Evolutionary conservation across 2,113 vertebrate species (phyloP).

Genomic region (Micronisus gabar): DNA sequence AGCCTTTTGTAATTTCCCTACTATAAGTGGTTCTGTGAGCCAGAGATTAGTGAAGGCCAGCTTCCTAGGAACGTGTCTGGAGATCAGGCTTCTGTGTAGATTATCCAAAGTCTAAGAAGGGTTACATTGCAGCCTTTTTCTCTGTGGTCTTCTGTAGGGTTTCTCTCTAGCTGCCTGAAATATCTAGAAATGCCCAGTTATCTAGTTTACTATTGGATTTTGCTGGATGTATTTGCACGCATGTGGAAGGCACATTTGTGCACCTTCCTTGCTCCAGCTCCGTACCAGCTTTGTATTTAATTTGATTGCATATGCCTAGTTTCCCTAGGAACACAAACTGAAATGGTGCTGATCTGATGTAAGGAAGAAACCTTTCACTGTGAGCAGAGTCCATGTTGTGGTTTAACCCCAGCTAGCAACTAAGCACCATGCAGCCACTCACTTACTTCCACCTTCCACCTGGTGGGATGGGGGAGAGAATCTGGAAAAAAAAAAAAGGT

Average conservation of each 20-base stretch:
- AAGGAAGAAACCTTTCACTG: background rate
- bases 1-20: background rate
- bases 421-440: too few relatives aligned
- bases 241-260: accelerated
- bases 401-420: too few relatives aligned
- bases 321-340: background rate
- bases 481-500: too few relatives aligned
- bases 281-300: background rate
- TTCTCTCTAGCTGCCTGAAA: background rate
- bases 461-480: too few relatives aligned
- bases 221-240: background rate
- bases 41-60: background rate
- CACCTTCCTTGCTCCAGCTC: background rate
- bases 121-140: background rate
- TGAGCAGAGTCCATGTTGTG: background rate
- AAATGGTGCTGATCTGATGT: background rate
- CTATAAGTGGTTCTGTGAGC: background rate
- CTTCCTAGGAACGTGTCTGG: background rate
- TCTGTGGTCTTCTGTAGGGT: background rate
- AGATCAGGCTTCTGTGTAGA: background rate
- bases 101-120: background rate
- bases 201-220: background rate
- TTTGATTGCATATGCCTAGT: background rate
- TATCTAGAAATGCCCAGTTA: background rate
- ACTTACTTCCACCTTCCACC: too few relatives aligned